Conservation (phyloP, 2,113 vertebrate genomes). For the Anser cygnoides region DNA sequence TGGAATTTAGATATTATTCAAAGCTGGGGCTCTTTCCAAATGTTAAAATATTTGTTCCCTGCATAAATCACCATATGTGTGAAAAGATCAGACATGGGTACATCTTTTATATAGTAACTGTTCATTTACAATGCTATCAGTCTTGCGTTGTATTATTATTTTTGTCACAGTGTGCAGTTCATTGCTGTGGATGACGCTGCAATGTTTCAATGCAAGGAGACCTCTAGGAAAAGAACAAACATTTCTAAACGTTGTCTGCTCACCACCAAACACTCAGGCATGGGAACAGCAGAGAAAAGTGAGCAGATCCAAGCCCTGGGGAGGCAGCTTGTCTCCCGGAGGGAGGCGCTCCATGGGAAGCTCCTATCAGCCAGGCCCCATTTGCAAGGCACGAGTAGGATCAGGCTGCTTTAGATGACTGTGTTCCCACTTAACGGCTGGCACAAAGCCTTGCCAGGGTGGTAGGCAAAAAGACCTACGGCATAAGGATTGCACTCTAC, state of each 20-base stretch:
- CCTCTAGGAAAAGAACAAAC: background rate
- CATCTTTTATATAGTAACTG: background rate
- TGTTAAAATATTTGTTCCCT: constrained; percentile 52
- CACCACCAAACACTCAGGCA: background rate
- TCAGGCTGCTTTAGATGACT: background rate
- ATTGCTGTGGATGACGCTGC: background rate
- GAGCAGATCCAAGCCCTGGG: background rate
- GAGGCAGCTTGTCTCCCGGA: background rate
- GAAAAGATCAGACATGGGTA: constrained; percentile 16
- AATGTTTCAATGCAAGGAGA: background rate
- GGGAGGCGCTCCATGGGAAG: background rate
- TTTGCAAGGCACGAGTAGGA: background rate
- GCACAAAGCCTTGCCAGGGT: background rate
- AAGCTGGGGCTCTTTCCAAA: constrained; percentile 12
- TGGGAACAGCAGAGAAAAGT: background rate
- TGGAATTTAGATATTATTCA: constrained; percentile 45
- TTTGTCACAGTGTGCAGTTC: background rate
- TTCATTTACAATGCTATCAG: background rate
- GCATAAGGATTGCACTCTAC: background rate
- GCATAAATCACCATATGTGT: constrained; percentile 32
- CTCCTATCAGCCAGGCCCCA: background rate
- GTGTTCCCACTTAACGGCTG: background rate
- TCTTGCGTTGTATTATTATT: background rate
- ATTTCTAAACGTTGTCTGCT: background rate
- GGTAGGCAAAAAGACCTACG: background rate